Evolutionary conservation across 2,888 invertebrate species (phyloP), one percentile per base, ranked within the genome.

Genomic region (Eupithecia dodoneata): DNA sequence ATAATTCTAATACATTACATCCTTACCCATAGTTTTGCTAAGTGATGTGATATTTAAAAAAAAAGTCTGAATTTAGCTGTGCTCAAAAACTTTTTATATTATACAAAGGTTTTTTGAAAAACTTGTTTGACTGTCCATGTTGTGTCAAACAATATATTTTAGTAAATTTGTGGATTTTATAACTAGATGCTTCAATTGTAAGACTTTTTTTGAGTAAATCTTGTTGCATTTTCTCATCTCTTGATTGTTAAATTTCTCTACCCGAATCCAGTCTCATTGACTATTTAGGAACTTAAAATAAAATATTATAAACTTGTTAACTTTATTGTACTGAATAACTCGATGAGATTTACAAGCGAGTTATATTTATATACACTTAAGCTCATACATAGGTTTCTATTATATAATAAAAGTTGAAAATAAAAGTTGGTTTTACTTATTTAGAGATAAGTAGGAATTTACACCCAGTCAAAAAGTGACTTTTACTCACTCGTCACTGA

Each of bases 91-190:
- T 63, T 71, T 55, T 52, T 47, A 70, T 65, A 45, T 44, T 55
- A 71, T 76, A 45, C 41, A 71, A 65, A 69, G 69, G 9, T 66
- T 66, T 66, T 66, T 66, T 7, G 65, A 65, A 42, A 42, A 66
- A 15, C 42, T 66, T 77, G 77, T 65, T 65, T 65, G 30, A 65
- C 65, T 41, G n/a, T 59, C 15, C 9, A 9, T 59, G 47, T 47
- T 3, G 9, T 66, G 66, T 66, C 30, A 42, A 42, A 15, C 42
- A 66, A 66, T 66, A 18, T 66, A 66, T 42, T 66, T 66, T 66
- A 65, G 13, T 65, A 66, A 66, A 15, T 15, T 65, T 65, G 30
- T 41, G 42, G 42, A 15, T 15, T 42, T 66, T 59, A n/a, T 59
- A 18, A 15, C 66, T 42, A 15, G 15, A 15, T 66, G 66, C 66